Percentiles rank a stretch among this genome's conserved stretches.
Conservation (phyloP, 2,888 invertebrate species). For the Antheraea assamensis region DNA sequence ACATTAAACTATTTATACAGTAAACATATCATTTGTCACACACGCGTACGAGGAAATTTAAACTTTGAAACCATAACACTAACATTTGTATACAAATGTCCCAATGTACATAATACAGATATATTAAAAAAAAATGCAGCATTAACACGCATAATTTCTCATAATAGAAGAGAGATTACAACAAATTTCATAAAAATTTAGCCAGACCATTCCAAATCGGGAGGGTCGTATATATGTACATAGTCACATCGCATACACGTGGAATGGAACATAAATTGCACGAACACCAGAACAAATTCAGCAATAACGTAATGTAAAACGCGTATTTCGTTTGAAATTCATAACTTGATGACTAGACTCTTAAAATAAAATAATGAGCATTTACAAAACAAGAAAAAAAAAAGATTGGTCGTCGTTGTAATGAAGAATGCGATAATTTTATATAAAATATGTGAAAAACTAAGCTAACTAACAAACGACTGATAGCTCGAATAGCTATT, state of each 20-base stretch:
- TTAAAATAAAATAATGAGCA: slow-evolving; percentile 80
- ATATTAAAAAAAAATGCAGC: slow-evolving; percentile 21
- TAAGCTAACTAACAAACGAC: not conserved
- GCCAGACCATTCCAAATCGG: slow-evolving; percentile 40
- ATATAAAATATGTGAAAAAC: not conserved
- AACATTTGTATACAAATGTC: slow-evolving; percentile 35
- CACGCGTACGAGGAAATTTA: slow-evolving; percentile 56
- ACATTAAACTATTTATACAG: slow-evolving; percentile 66
- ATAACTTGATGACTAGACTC: slow-evolving; percentile 80
- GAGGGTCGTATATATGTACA: slow-evolving; percentile 26
- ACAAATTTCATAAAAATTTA: slow-evolving; percentile 28
- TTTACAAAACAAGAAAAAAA: slow-evolving; percentile 71
- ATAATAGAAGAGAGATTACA: slow-evolving; percentile 32
- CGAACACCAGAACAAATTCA: slow-evolving; percentile 37
- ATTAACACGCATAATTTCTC: slow-evolving; percentile 14
- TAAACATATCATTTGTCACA: slow-evolving; percentile 64
- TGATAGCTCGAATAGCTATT: too few relatives aligned
- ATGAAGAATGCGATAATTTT: not conserved
- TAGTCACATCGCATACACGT: slow-evolving; percentile 37
- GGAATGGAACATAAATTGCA: slow-evolving; percentile 52
- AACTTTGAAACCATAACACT: slow-evolving; percentile 55
- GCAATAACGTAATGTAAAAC: slow-evolving; percentile 38
- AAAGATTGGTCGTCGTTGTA: slow-evolving; percentile 45
- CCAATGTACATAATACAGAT: slow-evolving; percentile 29
- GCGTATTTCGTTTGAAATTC: slow-evolving; percentile 63